Evolutionary conservation across 1,140 invertebrate species (phyloP), one percentile per base, ranked within the genome.

Genomic region (Papilio polyxenes): DNA sequence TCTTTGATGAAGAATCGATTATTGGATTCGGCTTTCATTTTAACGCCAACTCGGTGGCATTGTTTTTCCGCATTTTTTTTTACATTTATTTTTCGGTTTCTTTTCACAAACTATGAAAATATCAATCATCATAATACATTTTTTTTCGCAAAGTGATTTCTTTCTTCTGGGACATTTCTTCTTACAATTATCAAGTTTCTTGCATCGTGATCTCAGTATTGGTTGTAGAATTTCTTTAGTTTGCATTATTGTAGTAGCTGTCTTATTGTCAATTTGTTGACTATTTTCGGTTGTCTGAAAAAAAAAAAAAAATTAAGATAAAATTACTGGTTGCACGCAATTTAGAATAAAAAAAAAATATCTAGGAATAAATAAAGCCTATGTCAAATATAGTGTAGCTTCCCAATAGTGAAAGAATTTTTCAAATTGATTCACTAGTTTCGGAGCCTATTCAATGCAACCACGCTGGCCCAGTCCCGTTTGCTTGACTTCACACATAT

Each of bases 31-130:
- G 15, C 9, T 11, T 13, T 48, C 2, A 17, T 75, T 31, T 31
- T 83, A 79, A 59, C 84, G 74, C 89, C 89, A 91, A 15, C 31
- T 53, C 3, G 90, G 89, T 23, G 90, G 90, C 86, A 88, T 85
- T 2, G 89, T 91, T 53, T 83, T 87, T 3, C 87, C 87, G 77
- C 87, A 87, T 44, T 85, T 86, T 75, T 80, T 85, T 48, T 83
- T 81, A 11, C 85, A 88, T 31, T 82, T 82, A 13, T 51, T 44
- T 53, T 85, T 84, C n/a, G 74, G 51, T 3, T 80, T 81, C 8
- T 82, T 78, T 2, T 84, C 49, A 59, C 89, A 91, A 0, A 85
- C 79, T 8, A 87, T 82, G 4, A 85, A 77, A n/a, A 85, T 81
- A 49, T 91, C 89, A 51, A 80, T 86, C 5, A 78, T 62, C 48